These are phyloP conservation scores for Siniperca undulata DNA, from an alignment of 2,797 vertebrate species.

Conservation along the genomic window DNA sequence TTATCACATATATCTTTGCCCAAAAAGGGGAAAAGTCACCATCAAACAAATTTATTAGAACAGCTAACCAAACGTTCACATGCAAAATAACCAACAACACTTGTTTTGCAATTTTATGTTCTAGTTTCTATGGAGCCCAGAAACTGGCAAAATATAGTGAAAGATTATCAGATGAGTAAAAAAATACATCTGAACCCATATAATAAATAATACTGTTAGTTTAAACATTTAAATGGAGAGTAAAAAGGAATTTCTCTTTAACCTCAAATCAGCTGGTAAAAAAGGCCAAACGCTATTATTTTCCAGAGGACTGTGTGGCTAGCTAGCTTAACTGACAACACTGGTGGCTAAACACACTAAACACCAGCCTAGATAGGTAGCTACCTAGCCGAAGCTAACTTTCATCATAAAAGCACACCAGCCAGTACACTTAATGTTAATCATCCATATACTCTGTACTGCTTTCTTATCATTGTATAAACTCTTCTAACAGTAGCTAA, in stretches of 20 bases:
- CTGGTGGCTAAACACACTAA: neutral
- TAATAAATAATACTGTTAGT: neutral
- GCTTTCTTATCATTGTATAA: neutral
- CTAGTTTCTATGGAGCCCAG: constrained; percentile 19
- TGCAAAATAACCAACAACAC: constrained; percentile 60
- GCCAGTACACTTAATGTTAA: neutral
- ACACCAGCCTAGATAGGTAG: neutral
- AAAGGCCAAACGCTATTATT: neutral
- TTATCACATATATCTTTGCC: constrained; percentile 55
- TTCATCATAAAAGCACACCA: neutral
- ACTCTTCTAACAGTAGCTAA: neutral
- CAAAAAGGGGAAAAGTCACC: constrained; percentile 45
- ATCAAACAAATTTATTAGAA: constrained; percentile 36
- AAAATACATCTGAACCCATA: neutral
- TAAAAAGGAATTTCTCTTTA: neutral
- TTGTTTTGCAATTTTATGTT: constrained; percentile 29
- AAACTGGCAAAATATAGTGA: constrained; percentile 16
- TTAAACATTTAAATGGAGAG: neutral
- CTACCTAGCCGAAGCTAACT: neutral
- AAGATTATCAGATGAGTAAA: constrained; percentile 7
- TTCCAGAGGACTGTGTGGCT: neutral
- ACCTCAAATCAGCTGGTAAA: neutral
- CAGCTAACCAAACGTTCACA: constrained; percentile 50
- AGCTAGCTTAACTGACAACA: neutral
- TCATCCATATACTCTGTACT: neutral